Evolutionary conservation across 2,113 vertebrate genomes (phyloP).

Genomic region (Oryctolagus cuniculus): mOryCun1.1 NC_091453.1:1548501-1549000

Average conservation of each 20-base stretch:
- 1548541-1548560: not conserved
- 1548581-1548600: not conserved
- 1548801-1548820: not conserved
- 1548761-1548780: not conserved
- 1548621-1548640: constrained; percentile 50
- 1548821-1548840: not conserved
- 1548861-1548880: constrained; percentile 15
- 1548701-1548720: not conserved
- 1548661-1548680: constrained; percentile 11
- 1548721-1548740: not conserved
- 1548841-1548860: not conserved
- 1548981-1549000: not conserved
- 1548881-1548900: not conserved
- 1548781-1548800: not conserved
- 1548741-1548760: not conserved
- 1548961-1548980: not conserved
- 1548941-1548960: not conserved
- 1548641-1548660: not conserved
- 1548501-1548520: not conserved
- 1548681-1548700: not conserved
- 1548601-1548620: constrained; percentile 14
- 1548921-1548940: not conserved
- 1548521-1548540: not conserved
- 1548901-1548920: not conserved
- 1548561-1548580: not conserved